These are phyloP conservation scores for Sphaeridia pumilis DNA, from an alignment of 2,888 invertebrate genomes.

Conservation along the genomic window DNA sequence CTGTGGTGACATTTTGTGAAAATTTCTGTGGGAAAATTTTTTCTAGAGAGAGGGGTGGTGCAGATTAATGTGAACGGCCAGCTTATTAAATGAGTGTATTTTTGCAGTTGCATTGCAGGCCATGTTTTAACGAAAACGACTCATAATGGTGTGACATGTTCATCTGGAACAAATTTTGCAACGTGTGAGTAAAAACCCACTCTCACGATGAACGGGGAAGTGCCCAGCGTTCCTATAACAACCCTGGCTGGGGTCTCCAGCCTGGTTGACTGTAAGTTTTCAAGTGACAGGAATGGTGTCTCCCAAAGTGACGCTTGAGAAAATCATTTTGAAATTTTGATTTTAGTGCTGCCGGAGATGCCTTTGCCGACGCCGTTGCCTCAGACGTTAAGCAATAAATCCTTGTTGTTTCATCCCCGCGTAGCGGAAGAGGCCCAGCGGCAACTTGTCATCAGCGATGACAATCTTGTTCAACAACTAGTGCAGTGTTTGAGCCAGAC, in stretches of 20 bases:
- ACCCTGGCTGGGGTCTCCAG: constrained; percentile 96
- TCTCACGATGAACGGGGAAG: constrained; percentile 78
- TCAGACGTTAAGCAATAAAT: constrained; percentile 78
- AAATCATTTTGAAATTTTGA: not conserved
- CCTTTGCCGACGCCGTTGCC: constrained; percentile 88
- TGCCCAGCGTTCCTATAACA: constrained; percentile 95
- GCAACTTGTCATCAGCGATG: constrained; percentile 68
- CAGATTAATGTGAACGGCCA: too few species aligned
- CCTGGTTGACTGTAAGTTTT: constrained; percentile 76
- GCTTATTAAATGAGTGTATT: not conserved
- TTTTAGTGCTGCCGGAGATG: constrained; percentile 84
- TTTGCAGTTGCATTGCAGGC: not conserved
- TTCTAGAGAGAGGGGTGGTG: too few species aligned
- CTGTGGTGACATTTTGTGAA: too few species aligned
- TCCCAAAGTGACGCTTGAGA: too few species aligned
- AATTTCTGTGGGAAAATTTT: too few species aligned
- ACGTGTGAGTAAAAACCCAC: constrained; percentile 10
- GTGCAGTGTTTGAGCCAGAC: constrained; percentile 81
- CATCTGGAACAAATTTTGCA: not conserved
- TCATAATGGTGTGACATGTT: not conserved
- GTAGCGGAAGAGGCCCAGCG: constrained; percentile 90
- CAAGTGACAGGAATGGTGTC: not conserved
- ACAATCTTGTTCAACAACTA: constrained; percentile 73
- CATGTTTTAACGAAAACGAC: not conserved
- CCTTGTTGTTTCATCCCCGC: constrained; percentile 81